phyloP scores from a whole-genome alignment of 2,113 vertebrate species.

The Turnix velox region DNA sequence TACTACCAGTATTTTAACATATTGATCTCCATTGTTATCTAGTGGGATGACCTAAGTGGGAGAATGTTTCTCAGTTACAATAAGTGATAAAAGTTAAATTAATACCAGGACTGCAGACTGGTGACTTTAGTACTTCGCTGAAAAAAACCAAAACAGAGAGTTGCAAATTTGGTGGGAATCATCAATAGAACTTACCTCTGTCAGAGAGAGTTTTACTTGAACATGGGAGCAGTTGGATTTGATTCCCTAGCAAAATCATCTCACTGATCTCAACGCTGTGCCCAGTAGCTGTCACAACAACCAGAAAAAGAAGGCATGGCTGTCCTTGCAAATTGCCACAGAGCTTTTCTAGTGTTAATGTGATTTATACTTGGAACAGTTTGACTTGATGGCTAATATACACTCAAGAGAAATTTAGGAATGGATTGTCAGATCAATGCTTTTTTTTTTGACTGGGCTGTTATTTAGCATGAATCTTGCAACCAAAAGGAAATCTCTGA shows the following conservation, averaged over 20 bases:
- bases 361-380: background rate
- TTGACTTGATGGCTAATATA: conserved; percentile 16
- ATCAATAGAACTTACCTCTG: background rate
- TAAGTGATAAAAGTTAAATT: background rate
- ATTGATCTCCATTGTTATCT: background rate
- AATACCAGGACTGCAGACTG: background rate
- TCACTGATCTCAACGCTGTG: background rate
- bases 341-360: background rate
- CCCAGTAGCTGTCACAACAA: conserved; percentile 19
- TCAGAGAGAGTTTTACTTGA: background rate
- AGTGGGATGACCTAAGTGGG: background rate
- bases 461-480: background rate
- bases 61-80: background rate
- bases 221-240: background rate
- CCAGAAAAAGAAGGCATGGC: background rate
- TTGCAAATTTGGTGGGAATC: background rate
- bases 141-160: background rate
- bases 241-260: background rate
- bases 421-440: background rate
- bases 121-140: background rate
- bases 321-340: conserved; percentile 11
- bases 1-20: background rate
- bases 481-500: background rate
- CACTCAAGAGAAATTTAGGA: conserved; percentile 1
- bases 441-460: background rate